A percentile compares a stretch with the other conserved stretches of the same genome.
These are phyloP conservation scores for Strigamia transsilvanica DNA, from an alignment of 2,888 invertebrate genomes.

Conservation along the genomic window DNA sequence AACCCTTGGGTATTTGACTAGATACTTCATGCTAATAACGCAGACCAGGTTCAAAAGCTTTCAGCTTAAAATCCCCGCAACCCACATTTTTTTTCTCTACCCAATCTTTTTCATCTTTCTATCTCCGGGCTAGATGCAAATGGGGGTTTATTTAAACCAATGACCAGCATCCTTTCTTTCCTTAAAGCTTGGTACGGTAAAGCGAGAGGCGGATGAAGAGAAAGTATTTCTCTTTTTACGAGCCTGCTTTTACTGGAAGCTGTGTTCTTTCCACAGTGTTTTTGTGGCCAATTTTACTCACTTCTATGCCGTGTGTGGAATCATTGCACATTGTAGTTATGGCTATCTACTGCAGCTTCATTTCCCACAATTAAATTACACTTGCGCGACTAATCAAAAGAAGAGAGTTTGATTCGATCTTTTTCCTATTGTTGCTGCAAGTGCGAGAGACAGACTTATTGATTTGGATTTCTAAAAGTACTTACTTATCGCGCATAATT, in stretches of 20 bases:
- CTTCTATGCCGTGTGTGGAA: neutral
- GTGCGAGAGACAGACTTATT: no score
- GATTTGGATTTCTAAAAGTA: no score
- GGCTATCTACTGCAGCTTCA: neutral
- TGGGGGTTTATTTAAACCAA: neutral
- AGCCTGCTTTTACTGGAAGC: neutral
- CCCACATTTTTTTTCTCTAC: no score
- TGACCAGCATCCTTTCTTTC: neutral
- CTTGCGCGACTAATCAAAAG: neutral
- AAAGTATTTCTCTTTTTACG: neutral
- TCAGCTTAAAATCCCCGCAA: no score
- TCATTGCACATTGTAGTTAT: neutral
- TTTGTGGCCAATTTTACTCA: conserved; percentile 9
- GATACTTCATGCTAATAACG: no score
- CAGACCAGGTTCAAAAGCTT: no score
- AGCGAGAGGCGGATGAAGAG: neutral
- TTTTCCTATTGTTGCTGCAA: no score
- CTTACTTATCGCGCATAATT: no score
- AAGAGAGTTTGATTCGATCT: no score
- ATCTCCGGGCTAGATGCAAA: neutral
- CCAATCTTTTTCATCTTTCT: neutral
- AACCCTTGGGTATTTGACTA: no score
- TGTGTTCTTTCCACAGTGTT: neutral
- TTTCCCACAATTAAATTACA: neutral
- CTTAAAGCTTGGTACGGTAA: neutral